These are phyloP conservation scores for Carposina sasakii DNA, from an alignment of 1,140 invertebrate genomes.

Conservation along the genomic window DNA sequence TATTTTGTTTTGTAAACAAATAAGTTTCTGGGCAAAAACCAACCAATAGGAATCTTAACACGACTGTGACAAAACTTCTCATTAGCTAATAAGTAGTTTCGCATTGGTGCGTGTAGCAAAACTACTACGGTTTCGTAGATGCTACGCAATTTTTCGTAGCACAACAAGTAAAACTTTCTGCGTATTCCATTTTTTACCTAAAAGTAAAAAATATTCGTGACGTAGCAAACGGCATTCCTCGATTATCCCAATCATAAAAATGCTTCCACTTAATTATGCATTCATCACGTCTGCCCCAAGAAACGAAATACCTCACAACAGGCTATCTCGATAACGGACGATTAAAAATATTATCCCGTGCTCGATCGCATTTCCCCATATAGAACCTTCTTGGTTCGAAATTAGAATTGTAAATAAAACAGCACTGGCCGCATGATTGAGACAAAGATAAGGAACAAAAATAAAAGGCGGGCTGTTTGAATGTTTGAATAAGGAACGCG, in stretches of 20 bases:
- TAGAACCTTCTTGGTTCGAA: conserved; percentile 38
- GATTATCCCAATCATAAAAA: conserved; percentile 58
- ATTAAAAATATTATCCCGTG: conserved; percentile 57
- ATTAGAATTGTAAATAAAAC: conserved; percentile 40
- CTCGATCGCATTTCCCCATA: conserved; percentile 27
- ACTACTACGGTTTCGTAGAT: not conserved
- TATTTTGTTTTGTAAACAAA: not conserved
- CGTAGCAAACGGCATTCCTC: conserved; percentile 20
- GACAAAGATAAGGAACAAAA: conserved; percentile 55
- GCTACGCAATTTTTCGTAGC: not conserved
- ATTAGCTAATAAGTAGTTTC: not conserved
- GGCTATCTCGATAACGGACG: conserved; percentile 56
- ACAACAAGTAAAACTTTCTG: not conserved
- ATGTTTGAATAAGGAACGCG: conserved; percentile 64
- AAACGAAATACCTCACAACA: conserved; percentile 63
- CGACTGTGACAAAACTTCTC: not conserved
- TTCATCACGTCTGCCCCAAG: conserved; percentile 60
- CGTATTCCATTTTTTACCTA: not conserved
- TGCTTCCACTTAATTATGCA: conserved; percentile 68
- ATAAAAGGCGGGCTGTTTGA: conserved; percentile 63
- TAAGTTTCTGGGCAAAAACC: not conserved
- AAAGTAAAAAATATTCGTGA: conserved; percentile 8
- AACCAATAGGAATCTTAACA: not conserved
- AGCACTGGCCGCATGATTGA: conserved; percentile 45
- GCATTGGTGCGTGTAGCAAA: not conserved